Conservation (phyloP, 2,888 invertebrate species). For the Iphiclides podalirius region DNA sequence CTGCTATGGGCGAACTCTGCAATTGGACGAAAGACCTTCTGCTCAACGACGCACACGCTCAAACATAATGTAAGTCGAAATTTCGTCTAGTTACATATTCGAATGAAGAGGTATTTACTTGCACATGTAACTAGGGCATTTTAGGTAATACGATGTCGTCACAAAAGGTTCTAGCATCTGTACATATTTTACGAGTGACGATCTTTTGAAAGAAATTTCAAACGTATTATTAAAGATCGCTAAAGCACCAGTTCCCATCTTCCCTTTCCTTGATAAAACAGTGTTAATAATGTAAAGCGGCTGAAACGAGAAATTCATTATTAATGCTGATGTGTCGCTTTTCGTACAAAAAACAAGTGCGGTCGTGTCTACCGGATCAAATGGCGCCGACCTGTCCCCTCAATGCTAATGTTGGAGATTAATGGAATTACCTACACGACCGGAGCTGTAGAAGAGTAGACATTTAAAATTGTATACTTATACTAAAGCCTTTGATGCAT, state of each 20-base stretch:
- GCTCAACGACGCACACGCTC: not conserved
- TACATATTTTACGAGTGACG: not conserved
- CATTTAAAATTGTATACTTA: constrained; percentile 47
- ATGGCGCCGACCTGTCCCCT: constrained; percentile 57
- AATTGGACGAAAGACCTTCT: constrained; percentile 29
- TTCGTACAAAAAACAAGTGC: constrained; percentile 46
- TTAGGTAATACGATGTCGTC: not conserved
- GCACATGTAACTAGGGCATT: too few relatives aligned
- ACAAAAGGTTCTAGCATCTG: not conserved
- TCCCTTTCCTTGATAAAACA: constrained; percentile 21
- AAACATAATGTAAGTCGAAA: constrained; percentile 10
- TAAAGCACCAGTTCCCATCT: constrained; percentile 1
- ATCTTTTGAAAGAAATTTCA: not conserved
- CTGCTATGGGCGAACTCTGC: constrained; percentile 45
- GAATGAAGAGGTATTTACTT: not conserved
- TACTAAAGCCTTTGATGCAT: constrained; percentile 44
- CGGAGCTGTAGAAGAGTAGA: constrained; percentile 32
- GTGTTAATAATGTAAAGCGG: constrained; percentile 23
- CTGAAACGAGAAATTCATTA: constrained; percentile 45
- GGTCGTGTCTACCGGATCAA: constrained; percentile 51
- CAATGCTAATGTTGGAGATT: constrained; percentile 65
- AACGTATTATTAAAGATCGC: constrained; percentile 9
- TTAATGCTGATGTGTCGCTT: constrained; percentile 51
- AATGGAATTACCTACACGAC: constrained; percentile 61
- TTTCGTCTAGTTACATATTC: not conserved